A percentile compares a stretch with the other conserved stretches of the same genome.
phyloP scores from a whole-genome alignment of 2,113 vertebrate genomes.

The Ochotona princeps region DNA sequence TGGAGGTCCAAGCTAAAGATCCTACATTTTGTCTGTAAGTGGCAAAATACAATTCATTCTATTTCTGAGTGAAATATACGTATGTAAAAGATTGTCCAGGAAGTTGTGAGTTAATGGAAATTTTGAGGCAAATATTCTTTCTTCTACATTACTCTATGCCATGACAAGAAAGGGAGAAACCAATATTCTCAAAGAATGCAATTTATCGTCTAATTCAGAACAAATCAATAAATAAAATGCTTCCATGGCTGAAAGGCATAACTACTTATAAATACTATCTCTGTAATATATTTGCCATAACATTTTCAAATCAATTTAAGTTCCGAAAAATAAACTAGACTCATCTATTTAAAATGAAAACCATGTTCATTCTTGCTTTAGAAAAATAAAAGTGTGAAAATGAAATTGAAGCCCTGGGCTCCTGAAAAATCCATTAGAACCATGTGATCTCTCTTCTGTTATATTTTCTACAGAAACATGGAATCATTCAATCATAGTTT shows the following conservation, averaged over 20 bases:
- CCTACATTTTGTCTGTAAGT: neutral
- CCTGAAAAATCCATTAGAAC: slow-evolving; percentile 7
- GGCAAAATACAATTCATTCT: neutral
- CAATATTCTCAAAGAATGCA: neutral
- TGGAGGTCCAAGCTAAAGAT: neutral
- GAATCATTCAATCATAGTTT: slow-evolving; percentile 14
- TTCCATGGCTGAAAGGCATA: neutral
- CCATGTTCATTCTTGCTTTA: slow-evolving; percentile 50
- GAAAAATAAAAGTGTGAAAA: slow-evolving; percentile 36
- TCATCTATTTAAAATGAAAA: slow-evolving; percentile 54
- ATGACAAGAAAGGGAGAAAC: neutral
- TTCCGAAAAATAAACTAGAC: slow-evolving; percentile 1
- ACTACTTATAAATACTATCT: neutral
- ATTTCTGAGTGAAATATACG: neutral
- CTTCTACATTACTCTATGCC: neutral
- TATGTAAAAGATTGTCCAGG: neutral
- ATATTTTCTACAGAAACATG: neutral
- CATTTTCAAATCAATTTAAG: slow-evolving; percentile 2
- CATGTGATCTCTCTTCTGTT: neutral
- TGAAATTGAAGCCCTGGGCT: neutral
- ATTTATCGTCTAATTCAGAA: neutral
- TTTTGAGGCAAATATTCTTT: neutral
- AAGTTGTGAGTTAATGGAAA: neutral
- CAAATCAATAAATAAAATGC: neutral
- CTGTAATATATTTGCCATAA: neutral